Percentiles rank a stretch among this genome's conserved stretches.
Evolutionary conservation across 2,888 invertebrate genomes (phyloP).

Genomic region (Heteromurus nitidus): DNA sequence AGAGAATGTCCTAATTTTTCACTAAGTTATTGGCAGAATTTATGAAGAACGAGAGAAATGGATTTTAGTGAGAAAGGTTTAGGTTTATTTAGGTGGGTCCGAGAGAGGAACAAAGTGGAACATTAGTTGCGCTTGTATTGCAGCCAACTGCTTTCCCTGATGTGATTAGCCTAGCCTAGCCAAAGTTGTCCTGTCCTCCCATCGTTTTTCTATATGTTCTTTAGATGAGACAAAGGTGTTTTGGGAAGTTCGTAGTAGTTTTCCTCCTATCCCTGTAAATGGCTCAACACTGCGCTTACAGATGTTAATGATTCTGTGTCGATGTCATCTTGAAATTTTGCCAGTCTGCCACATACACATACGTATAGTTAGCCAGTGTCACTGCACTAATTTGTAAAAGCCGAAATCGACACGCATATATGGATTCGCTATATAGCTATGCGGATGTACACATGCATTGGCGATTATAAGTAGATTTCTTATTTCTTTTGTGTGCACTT

Average conservation of each 20-base stretch:
- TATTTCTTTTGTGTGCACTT: too few relatives aligned
- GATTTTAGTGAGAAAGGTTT: slow-evolving; percentile 14
- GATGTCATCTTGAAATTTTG: slow-evolving; percentile 40
- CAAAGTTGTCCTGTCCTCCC: not conserved
- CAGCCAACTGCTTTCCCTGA: not conserved
- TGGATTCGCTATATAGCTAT: too few relatives aligned
- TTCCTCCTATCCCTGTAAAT: too few relatives aligned
- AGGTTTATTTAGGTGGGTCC: not conserved
- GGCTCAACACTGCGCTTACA: too few relatives aligned
- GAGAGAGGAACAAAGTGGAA: not conserved
- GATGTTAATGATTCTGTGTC: slow-evolving; percentile 28
- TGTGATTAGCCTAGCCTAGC: not conserved
- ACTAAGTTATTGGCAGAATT: slow-evolving; percentile 8
- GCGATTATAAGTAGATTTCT: too few relatives aligned
- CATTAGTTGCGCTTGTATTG: slow-evolving; percentile 3
- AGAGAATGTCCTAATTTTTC: not conserved
- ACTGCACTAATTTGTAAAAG: slow-evolving; percentile 20
- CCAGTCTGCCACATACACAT: slow-evolving; percentile 8
- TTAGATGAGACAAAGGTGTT: too few relatives aligned
- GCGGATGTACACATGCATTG: too few relatives aligned
- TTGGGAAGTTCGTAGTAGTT: too few relatives aligned
- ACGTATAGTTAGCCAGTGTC: slow-evolving; percentile 29
- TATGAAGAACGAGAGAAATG: not conserved
- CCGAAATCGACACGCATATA: not conserved
- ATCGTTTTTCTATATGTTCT: not conserved